Evolutionary conservation across 35 echinoderm and acorn worm genomes (phyloP).

Genomic region (Heliocidaris tuberculata): DNA sequence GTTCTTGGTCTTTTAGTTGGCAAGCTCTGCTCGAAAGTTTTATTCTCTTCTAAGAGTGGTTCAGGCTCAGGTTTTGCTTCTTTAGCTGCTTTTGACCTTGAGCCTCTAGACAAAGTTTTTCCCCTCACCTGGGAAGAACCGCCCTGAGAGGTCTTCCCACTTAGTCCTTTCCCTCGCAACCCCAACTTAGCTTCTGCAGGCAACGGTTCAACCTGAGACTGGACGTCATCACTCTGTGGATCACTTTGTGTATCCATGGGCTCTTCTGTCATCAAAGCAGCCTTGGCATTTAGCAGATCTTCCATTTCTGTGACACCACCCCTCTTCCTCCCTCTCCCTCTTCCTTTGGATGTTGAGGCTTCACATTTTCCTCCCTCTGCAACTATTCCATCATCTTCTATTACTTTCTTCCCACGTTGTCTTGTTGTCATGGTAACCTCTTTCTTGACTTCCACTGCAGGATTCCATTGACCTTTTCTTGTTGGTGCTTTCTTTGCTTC

Average conservation of each 20-base stretch:
- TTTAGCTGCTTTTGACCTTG: not conserved
- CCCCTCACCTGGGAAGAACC: not conserved
- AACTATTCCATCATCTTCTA: not conserved
- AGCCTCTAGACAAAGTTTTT: not conserved
- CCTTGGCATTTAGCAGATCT: not conserved
- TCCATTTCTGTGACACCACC: not conserved
- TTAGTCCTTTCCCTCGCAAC: not conserved
- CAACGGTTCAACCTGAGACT: not conserved
- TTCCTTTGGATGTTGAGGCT: conserved; percentile 12
- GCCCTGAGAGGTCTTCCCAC: not conserved
- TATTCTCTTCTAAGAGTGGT: not conserved
- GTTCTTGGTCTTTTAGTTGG: not conserved
- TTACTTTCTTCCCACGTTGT: not conserved
- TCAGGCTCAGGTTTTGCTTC: not conserved
- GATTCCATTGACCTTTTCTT: not conserved
- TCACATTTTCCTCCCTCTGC: not conserved
- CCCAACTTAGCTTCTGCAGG: not conserved
- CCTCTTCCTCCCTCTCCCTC: not conserved
- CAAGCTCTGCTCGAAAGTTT: not conserved
- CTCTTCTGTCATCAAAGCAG: not conserved
- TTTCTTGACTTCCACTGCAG: not conserved
- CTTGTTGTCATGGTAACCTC: not conserved
- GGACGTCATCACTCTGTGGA: not conserved
- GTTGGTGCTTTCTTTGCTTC: not conserved
- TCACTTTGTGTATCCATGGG: not conserved